Conservation (phyloP, 2,113 vertebrate species). For the Pogonocichla stellata region DNA sequence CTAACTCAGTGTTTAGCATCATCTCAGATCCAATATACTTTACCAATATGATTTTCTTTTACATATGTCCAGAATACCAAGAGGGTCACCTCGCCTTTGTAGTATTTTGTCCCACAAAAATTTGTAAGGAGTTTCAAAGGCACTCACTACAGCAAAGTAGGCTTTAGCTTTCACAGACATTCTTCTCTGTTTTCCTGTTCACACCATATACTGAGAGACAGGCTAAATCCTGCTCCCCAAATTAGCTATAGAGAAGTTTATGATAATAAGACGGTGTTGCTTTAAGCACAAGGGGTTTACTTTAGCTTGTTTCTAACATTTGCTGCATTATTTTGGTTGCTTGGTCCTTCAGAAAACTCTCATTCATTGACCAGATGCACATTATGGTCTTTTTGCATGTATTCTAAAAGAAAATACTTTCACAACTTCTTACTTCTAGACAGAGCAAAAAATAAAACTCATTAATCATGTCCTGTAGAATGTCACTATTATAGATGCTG, state of each 20-base stretch:
- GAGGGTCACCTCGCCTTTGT: background rate
- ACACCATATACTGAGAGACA: background rate
- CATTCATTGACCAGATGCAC: background rate
- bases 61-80: background rate
- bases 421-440: conserved; percentile 51
- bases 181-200: background rate
- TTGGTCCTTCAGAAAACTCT: conserved; percentile 6
- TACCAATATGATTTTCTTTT: background rate
- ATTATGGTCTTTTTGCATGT: background rate
- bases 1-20: background rate
- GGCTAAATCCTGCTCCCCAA: background rate
- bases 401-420: conserved; percentile 29
- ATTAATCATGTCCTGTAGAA: conserved; percentile 67
- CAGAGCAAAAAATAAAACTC: conserved; percentile 52
- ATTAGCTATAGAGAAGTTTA: background rate
- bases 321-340: background rate
- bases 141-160: background rate
- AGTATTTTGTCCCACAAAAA: background rate
- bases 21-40: background rate
- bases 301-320: background rate
- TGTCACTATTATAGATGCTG: conserved; percentile 75
- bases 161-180: background rate
- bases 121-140: background rate
- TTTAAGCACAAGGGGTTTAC: background rate
- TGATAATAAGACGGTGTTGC: background rate